A percentile compares a stretch with the other conserved stretches of the same genome.
phyloP scores from a whole-genome alignment of 64 coral and sea anemone species.

The Dendrophyllia cribrosa region DNA sequence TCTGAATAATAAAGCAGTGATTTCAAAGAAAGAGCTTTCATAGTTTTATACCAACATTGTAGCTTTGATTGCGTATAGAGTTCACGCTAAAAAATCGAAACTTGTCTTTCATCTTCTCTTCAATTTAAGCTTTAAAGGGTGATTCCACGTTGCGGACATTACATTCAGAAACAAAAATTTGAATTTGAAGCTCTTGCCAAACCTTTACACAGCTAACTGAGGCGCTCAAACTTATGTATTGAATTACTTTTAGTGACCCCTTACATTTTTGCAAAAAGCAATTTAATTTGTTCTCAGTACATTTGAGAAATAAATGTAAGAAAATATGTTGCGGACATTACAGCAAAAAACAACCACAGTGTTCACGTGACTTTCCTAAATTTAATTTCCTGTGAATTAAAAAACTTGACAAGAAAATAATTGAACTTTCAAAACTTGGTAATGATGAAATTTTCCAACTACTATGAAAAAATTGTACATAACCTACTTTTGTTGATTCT shows the following conservation, averaged over 20 bases:
- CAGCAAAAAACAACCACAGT: too few relatives aligned
- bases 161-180: conserved; percentile 11
- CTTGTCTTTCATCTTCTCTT: too few relatives aligned
- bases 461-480: neutral
- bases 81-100: too few relatives aligned
- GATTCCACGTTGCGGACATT: conserved; percentile 26
- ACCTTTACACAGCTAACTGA: neutral
- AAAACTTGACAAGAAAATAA: neutral
- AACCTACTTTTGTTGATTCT: neutral
- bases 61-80: too few relatives aligned
- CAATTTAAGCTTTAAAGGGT: too few relatives aligned
- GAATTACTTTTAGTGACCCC: too few relatives aligned
- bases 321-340: neutral
- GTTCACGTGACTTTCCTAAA: neutral
- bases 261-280: too few relatives aligned
- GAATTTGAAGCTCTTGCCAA: neutral
- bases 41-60: too few relatives aligned
- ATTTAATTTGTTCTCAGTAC: neutral
- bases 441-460: conserved; percentile 6
- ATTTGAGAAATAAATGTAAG: neutral
- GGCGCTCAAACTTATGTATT: too few relatives aligned
- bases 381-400: neutral
- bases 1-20: too few relatives aligned
- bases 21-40: too few relatives aligned
- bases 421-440: neutral